A percentile compares a stretch with the other conserved stretches of the same genome.
Evolutionary conservation across 2,888 invertebrate genomes (phyloP).

Genomic region (Philaethria dido): DNA sequence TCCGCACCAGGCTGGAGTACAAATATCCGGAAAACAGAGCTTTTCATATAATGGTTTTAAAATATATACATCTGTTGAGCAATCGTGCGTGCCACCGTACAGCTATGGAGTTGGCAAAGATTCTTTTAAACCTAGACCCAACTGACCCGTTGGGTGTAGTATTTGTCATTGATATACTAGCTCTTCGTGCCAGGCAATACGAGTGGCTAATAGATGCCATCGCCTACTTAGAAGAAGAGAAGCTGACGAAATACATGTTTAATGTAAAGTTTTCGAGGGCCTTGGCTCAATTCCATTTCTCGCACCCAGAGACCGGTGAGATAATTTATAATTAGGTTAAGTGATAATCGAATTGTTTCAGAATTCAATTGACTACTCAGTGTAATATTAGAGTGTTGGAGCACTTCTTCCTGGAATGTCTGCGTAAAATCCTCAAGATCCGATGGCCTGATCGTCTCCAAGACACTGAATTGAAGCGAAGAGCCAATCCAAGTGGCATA

Average conservation of each 20-base stretch:
- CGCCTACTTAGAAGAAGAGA: slow-evolving; percentile 50
- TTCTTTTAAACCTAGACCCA: slow-evolving; percentile 90
- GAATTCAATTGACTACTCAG: background rate
- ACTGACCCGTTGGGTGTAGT: slow-evolving; percentile 90
- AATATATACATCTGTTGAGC: slow-evolving; percentile 89
- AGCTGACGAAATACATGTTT: slow-evolving; percentile 55
- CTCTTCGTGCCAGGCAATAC: slow-evolving; percentile 89
- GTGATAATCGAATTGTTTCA: background rate
- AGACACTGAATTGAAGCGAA: too few species aligned
- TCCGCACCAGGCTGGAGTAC: slow-evolving; percentile 59
- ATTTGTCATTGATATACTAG: slow-evolving; percentile 91
- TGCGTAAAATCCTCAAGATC: too few species aligned
- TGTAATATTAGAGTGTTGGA: background rate
- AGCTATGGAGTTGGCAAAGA: slow-evolving; percentile 92
- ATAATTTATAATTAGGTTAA: slow-evolving; percentile 4
- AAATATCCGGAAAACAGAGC: slow-evolving; percentile 62
- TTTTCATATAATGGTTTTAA: slow-evolving; percentile 87
- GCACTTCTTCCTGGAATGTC: too few species aligned
- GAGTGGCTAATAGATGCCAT: slow-evolving; percentile 84
- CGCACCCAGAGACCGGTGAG: slow-evolving; percentile 51
- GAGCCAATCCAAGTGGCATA: too few species aligned
- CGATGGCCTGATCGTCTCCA: too few species aligned
- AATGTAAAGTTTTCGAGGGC: slow-evolving; percentile 65
- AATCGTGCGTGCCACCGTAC: slow-evolving; percentile 93
- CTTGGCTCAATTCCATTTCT: slow-evolving; percentile 60